Evolutionary conservation across 2,888 invertebrate species (phyloP), one percentile per base, ranked within the genome.

Genomic region (Lithophane leautieri): DNA sequence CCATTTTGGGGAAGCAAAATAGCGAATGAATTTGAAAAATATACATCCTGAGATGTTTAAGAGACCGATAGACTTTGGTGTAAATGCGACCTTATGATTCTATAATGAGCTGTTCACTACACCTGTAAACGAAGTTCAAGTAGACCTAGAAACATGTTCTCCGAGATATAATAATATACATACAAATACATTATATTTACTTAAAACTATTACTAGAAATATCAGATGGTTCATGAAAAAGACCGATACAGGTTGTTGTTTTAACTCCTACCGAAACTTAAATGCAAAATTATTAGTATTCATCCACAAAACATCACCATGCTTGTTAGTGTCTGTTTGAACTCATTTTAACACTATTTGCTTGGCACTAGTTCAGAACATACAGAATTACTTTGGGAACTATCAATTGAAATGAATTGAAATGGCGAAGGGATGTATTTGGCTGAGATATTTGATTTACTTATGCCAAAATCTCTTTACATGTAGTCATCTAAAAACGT

Each of bases 301-400:
- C 34, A 70, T 68, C 60, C 62, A 79, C 52, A 80, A 83, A 65
- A 67, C 44, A 76, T 12, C 63, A 63, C 52, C 86, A 86, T 84
- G 86, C 86, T 62, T 80, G 68, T 88, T 88, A 86, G 68, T 76
- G 19, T 69, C 16, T 44, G 68, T 75, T 67, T 69, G 54, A 74
- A 34, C 44, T 25, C 40, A 68, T 83, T 61, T 67, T 25, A 44
- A 80, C 68, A 68, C 47, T 44, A 67, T 73, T 72, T 71, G 63
- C 70, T 73, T 54, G 58, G 56, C 76, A 56, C 69, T 50, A 40
- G 69, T 76, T 78, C 78, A 84, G 70, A 77, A 42, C 47, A 50
- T 50, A 69, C 44, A 44, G 44, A 40, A 70, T 52, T 70, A 42
- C 70, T 71, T 16, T 47, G 12, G n/a, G 12, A 47, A 54, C 40